These are phyloP conservation scores for Tapera naevia DNA, from an alignment of 2,797 vertebrate species.

Conservation along the genomic window DNA sequence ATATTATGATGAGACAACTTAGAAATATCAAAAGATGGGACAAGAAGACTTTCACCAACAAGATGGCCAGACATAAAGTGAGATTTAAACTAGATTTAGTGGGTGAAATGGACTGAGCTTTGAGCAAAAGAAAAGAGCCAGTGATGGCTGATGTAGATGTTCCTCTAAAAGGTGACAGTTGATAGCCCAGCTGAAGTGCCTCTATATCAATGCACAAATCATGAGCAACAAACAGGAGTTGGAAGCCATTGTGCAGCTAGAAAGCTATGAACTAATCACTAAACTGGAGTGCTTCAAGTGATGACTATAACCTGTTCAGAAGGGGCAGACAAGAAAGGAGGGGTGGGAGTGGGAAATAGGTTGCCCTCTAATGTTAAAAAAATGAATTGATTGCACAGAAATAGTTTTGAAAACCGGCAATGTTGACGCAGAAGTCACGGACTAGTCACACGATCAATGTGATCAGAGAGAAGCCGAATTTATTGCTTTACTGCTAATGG, in stretches of 20 bases:
- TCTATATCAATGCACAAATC: not conserved
- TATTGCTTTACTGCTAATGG: no score
- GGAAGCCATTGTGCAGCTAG: not conserved
- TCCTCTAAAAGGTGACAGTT: not conserved
- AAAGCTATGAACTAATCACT: not conserved
- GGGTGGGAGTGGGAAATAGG: rapidly evolving
- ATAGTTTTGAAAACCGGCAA: not conserved
- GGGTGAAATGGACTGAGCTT: not conserved
- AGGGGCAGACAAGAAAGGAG: not conserved
- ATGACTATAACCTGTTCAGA: not conserved
- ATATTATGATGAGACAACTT: not conserved
- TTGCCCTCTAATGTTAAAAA: not conserved
- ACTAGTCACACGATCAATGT: no score
- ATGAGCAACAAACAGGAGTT: not conserved
- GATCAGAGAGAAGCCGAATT: no score
- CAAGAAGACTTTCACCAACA: not conserved
- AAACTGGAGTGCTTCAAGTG: not conserved
- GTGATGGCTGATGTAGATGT: not conserved
- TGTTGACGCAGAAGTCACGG: no score
- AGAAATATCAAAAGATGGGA: not conserved
- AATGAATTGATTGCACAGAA: not conserved
- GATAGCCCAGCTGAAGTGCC: not conserved
- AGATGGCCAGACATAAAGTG: not conserved
- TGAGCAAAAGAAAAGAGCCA: not conserved
- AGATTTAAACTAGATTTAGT: not conserved